A percentile compares a stretch with the other conserved stretches of the same genome.
These are phyloP conservation scores for Hapalemur alaotrensis DNA, from an alignment of 2,797 vertebrate genomes.

Conservation along the genomic window DNA sequence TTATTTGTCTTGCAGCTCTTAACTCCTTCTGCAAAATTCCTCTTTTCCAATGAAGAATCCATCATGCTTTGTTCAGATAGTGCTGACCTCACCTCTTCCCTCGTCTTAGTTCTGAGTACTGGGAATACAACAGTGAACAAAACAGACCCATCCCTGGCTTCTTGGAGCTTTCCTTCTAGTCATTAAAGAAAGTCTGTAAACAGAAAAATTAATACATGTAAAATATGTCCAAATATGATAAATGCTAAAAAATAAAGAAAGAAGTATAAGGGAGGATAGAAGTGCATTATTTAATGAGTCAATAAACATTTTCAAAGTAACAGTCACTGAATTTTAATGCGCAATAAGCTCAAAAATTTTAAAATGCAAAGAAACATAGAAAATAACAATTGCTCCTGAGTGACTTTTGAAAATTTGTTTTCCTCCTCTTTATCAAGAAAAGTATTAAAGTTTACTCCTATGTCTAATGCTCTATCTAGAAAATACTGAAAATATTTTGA, in stretches of 20 bases:
- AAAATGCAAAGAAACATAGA: not conserved
- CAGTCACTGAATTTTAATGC: not conserved
- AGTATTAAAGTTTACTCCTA: not conserved
- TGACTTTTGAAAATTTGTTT: not conserved
- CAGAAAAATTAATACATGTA: not conserved
- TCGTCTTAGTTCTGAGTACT: not conserved
- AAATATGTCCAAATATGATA: not conserved
- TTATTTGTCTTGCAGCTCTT: not conserved
- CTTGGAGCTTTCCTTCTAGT: not conserved
- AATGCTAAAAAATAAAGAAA: not conserved
- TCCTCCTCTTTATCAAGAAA: not conserved
- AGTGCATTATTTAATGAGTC: not conserved
- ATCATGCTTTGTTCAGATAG: not conserved
- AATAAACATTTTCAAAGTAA: not conserved
- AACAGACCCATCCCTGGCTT: not conserved
- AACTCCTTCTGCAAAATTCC: not conserved
- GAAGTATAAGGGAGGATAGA: not conserved
- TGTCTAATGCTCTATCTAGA: not conserved
- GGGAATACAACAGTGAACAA: not conserved
- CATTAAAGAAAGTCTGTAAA: not conserved
- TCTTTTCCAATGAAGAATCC: not conserved
- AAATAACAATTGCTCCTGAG: not conserved
- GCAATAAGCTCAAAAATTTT: not conserved
- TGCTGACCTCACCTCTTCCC: not conserved
- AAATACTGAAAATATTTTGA: constrained; percentile 9